Conservation (phyloP, 2,797 vertebrate species). For the Cyclura pinguis region DNA sequence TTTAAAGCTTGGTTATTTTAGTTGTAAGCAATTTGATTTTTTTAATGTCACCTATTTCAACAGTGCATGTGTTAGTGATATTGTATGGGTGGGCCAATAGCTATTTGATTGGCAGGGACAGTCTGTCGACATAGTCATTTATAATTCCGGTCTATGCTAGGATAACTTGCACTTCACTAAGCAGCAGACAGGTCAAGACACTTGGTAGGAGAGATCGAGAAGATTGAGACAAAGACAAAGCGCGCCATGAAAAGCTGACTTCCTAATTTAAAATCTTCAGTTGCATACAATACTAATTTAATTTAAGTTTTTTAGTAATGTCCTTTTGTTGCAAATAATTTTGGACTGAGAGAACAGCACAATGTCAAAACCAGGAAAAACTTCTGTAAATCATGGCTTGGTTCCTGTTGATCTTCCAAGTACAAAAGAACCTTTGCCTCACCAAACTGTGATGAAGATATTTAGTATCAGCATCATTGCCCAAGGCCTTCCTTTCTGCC, state of each 20-base stretch:
- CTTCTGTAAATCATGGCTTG: conserved; percentile 83
- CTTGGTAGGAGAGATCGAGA: conserved; percentile 72
- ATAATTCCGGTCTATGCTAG: conserved; percentile 90
- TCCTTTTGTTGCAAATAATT: conserved; percentile 71
- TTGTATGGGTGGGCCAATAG: conserved; percentile 83
- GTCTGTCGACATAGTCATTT: conserved; percentile 91
- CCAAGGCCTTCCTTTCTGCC: conserved; percentile 96
- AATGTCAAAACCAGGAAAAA: conserved; percentile 90
- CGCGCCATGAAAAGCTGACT: conserved; percentile 72
- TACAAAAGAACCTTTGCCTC: conserved; percentile 85
- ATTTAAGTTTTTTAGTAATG: conserved; percentile 70
- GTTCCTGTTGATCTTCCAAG: conserved; percentile 87
- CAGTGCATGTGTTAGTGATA: conserved; percentile 67
- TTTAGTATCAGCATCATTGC: conserved; percentile 99
- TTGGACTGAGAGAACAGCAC: conserved; percentile 77
- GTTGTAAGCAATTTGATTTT: conserved; percentile 49
- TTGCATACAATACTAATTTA: conserved; percentile 36
- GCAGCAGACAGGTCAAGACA: conserved; percentile 81
- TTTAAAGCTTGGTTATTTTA: conserved; percentile 39
- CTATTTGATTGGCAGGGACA: conserved; percentile 88
- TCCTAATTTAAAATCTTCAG: conserved; percentile 40
- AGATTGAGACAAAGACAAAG: conserved; percentile 77
- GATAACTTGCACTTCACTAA: conserved; percentile 84
- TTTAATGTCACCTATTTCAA: conserved; percentile 57
- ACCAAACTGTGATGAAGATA: conserved; percentile 96